A percentile compares a stretch with the other conserved stretches of the same genome.
Evolutionary conservation across 2,797 vertebrate species (phyloP).

Genomic region (Danio tinwini): DNA sequence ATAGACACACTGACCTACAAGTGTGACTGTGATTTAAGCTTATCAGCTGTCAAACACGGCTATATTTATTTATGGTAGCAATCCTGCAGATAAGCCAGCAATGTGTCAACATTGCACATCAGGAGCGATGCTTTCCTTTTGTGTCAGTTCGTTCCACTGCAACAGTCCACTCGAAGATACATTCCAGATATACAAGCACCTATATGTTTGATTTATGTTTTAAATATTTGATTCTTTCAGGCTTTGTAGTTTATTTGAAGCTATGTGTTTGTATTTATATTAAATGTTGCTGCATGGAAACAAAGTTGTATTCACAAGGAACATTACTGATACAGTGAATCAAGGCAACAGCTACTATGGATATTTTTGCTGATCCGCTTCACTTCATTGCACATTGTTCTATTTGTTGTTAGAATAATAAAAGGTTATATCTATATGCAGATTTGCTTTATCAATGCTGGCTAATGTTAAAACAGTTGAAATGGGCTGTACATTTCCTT

Average conservation of each 20-base stretch:
- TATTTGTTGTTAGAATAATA: too few relatives aligned
- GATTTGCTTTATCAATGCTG: too few relatives aligned
- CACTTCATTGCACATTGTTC: too few relatives aligned
- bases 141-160: neutral
- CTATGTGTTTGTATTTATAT: neutral
- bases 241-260: conserved; percentile 7
- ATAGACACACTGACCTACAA: conserved; percentile 23
- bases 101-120: conserved; percentile 30
- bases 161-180: neutral
- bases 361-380: too few relatives aligned
- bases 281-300: neutral
- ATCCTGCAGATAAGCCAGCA: conserved; percentile 46
- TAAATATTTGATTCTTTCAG: neutral
- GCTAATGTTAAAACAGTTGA: too few relatives aligned
- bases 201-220: neutral
- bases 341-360: too few relatives aligned
- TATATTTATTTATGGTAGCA: conserved; percentile 48
- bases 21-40: conserved; percentile 21
- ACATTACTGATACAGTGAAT: neutral
- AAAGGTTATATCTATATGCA: too few relatives aligned
- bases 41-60: conserved; percentile 50
- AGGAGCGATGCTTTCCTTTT: neutral
- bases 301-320: neutral
- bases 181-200: neutral
- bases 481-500: too few relatives aligned